Evolutionary conservation across 2,797 vertebrate genomes (phyloP).

Genomic region (Microctenopoma stevenorrisi): DNA sequence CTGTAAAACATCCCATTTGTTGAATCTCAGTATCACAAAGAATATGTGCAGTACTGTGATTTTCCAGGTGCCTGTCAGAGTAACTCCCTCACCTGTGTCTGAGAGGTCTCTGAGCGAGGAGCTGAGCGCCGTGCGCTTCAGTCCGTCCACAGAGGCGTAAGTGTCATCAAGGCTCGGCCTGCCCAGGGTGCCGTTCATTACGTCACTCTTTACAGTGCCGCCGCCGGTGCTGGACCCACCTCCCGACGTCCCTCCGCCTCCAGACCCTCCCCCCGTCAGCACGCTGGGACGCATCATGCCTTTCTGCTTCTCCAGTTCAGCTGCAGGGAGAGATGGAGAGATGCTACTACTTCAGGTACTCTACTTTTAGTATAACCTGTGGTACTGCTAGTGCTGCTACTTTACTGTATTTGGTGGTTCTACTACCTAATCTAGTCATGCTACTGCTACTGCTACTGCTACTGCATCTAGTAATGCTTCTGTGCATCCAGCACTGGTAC

Average conservation of each 20-base stretch:
- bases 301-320: conserved; percentile 95
- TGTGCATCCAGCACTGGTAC: not conserved
- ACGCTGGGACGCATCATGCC: conserved; percentile 89
- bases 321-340: conserved; percentile 66
- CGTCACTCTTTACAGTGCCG: conserved; percentile 81
- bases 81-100: conserved; percentile 84
- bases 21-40: not conserved
- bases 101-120: conserved; percentile 93
- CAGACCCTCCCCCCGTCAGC: conserved; percentile 56
- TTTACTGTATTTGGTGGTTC: too few relatives aligned
- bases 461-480: too few relatives aligned
- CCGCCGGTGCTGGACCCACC: conserved; percentile 23
- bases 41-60: not conserved
- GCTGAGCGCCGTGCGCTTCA: conserved; percentile 93
- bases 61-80: not conserved
- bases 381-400: too few relatives aligned
- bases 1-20: conserved; percentile 8
- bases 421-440: too few relatives aligned
- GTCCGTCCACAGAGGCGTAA: conserved; percentile 89
- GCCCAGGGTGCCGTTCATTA: conserved; percentile 89
- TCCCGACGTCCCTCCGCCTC: conserved; percentile 35
- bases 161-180: conserved; percentile 91
- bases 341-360: too few relatives aligned
- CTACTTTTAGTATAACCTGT: too few relatives aligned
- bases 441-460: not conserved